Base-by-base conservation (phyloP, 2,888 invertebrate species). In the Coremacera marginata region DNA sequence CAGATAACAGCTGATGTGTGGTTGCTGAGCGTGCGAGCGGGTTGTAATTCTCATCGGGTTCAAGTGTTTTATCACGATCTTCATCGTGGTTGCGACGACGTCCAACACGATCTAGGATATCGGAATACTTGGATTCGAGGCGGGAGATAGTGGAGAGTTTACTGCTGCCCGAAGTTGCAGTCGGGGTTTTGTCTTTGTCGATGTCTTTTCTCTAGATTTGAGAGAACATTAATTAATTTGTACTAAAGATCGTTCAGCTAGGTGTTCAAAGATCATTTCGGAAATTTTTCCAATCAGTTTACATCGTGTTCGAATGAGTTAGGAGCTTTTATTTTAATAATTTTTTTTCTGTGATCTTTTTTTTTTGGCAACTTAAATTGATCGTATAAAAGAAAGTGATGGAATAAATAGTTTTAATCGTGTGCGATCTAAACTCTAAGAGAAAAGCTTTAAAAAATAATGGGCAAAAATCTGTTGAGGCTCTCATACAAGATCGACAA, bases 101-200 rank as follows among this genome's bases (percentile, higher is more conserved):
- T 34, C 94, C 93, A 82, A 94, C 93, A 84, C 92, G 92, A 85
- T 95, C 94, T 83, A 95, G 90, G 27, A 95, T 92, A 22, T 94
- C 92, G 0, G 94, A 93, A 89, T 95, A 95, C 89, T 95, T 95
- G 86, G 95, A 94, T 90, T 95, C 95, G 83, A 95, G 90, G 22
- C 94, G 92, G 79, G 92, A 93, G 72, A 94, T 91, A 34, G 94
- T 93, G 65, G 87, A 91, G 86, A 82, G 77, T 70, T 84, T 81
- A 55, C 85, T 82, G 60, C 80, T 82, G 22, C 81, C 84, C 27
- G 75, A 55, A 37, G 80, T 75, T 34, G 82, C 84, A 73, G 85
- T 84, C 51, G 90, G 89, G 49, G 89, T 89, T 83, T 87, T 89
- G 79, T 90, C 90, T 85, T 84, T 87, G 83, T 89, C 89, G 78